Conservation (phyloP, 2,888 invertebrate genomes). For the Drosophila subquinaria region DNA sequence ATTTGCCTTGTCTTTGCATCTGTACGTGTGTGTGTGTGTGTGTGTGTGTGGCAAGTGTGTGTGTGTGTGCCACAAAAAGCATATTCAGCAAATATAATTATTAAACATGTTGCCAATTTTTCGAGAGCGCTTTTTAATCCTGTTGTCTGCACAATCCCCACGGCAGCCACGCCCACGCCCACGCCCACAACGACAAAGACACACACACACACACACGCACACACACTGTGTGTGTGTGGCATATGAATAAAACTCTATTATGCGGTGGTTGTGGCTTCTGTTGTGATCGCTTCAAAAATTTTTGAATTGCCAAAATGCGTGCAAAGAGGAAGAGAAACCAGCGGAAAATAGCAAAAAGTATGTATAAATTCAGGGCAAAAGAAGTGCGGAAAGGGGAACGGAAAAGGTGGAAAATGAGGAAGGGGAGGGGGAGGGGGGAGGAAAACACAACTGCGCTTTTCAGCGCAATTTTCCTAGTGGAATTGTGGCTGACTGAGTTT, state of each 20-base stretch:
- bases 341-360: not conserved
- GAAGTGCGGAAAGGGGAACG: too few species aligned
- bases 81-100: conserved; percentile 80
- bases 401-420: too few species aligned
- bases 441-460: too few species aligned
- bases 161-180: conserved; percentile 40
- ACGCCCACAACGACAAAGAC: too few species aligned
- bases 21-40: conserved; percentile 29
- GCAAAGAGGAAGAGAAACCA: not conserved
- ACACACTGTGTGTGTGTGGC: conserved; percentile 22
- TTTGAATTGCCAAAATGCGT: conserved; percentile 34
- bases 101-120: conserved; percentile 80
- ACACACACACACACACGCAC: not conserved
- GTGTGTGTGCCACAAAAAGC: conserved; percentile 60
- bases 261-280: conserved; percentile 78
- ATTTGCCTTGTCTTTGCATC: conserved; percentile 69
- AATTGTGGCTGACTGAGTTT: conserved; percentile 28
- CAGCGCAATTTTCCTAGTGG: conserved; percentile 11
- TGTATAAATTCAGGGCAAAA: too few species aligned
- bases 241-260: conserved; percentile 76
- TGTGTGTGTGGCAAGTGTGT: conserved; percentile 22
- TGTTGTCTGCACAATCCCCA: conserved; percentile 71
- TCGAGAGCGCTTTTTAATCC: conserved; percentile 81
- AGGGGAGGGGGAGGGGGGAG: too few species aligned
- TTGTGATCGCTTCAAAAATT: conserved; percentile 67